A percentile compares a stretch with the other conserved stretches of the same genome.
These are phyloP conservation scores for Tauraco hartlaubi DNA, from an alignment of 2,797 vertebrate species.

Conservation along the genomic window DNA sequence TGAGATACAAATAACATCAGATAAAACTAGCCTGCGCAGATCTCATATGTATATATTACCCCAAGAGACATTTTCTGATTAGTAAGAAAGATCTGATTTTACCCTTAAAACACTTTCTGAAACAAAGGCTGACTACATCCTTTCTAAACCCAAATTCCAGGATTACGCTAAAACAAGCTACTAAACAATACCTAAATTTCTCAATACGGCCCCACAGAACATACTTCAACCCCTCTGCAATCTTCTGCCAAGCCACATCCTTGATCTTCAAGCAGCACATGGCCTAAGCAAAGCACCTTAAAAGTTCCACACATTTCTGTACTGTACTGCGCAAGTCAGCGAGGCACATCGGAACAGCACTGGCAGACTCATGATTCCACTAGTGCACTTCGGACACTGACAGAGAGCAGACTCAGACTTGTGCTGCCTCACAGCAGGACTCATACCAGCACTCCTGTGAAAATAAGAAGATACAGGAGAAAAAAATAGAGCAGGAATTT, in stretches of 20 bases:
- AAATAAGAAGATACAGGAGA: not conserved
- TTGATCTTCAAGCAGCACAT: not conserved
- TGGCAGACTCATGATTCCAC: not conserved
- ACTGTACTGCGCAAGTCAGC: not conserved
- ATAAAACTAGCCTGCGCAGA: not conserved
- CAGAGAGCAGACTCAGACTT: not conserved
- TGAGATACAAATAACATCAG: not conserved
- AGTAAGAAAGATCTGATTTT: not conserved
- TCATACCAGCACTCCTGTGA: not conserved
- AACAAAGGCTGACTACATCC: not conserved
- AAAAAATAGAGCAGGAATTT: not conserved
- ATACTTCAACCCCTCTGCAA: not conserved
- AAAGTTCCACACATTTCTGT: not conserved
- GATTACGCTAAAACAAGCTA: not conserved
- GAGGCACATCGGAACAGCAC: not conserved
- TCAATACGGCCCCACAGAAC: not conserved
- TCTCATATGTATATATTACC: not conserved
- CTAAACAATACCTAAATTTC: not conserved
- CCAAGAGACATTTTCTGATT: not conserved
- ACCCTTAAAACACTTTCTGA: not conserved
- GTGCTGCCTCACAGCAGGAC: not conserved
- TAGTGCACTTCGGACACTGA: not conserved
- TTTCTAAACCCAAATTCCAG: not conserved
- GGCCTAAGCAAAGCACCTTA: not conserved
- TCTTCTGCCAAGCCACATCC: not conserved